These are phyloP conservation scores for Macaca fascicularis DNA, from an alignment of 2,113 vertebrate species.

Conservation along the genomic window T2T-MFA8v1.1 NC_088391.1:2027001-2027500, in stretches of 20 bases:
- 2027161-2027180: too few relatives aligned
- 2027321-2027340: neutral
- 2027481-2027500: too few relatives aligned
- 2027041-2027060: neutral
- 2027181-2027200: too few relatives aligned
- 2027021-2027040: neutral
- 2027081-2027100: too few relatives aligned
- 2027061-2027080: too few relatives aligned
- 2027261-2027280: neutral
- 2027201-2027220: too few relatives aligned
- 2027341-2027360: neutral
- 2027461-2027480: too few relatives aligned
- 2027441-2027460: too few relatives aligned
- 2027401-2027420: neutral
- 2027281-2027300: neutral
- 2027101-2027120: too few relatives aligned
- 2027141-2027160: too few relatives aligned
- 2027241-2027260: neutral
- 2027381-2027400: neutral
- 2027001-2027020: neutral
- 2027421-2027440: too few relatives aligned
- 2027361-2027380: neutral
- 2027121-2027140: too few relatives aligned
- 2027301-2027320: neutral
- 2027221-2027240: neutral